These are phyloP conservation scores for Elysia crispata DNA, from an alignment of 2,888 invertebrate genomes.

Conservation along the genomic window DNA sequence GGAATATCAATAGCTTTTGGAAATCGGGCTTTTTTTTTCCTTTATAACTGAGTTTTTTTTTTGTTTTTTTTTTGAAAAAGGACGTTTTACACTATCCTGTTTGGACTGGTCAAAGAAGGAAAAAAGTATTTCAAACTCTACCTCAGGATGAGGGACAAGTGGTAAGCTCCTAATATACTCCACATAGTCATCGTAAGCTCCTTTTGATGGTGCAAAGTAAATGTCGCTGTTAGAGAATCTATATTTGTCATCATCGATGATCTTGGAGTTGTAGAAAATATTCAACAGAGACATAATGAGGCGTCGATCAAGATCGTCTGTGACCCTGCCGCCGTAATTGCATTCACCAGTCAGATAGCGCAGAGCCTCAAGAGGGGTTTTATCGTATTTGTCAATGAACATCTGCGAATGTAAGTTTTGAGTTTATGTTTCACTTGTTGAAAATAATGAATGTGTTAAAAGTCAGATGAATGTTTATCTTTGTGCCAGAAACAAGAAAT, in stretches of 20 bases:
- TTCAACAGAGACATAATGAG: conserved; percentile 73
- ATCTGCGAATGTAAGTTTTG: conserved; percentile 65
- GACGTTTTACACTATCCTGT: no score
- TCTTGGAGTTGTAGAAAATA: conserved; percentile 71
- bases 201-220: conserved; percentile 73
- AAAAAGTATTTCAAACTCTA: conserved; percentile 47
- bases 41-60: neutral
- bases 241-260: conserved; percentile 69
- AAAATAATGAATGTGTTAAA: no score
- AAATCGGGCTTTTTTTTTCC: no score
- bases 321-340: conserved; percentile 77
- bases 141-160: conserved; percentile 75
- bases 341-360: conserved; percentile 77
- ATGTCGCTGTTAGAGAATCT: conserved; percentile 71
- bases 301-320: conserved; percentile 75
- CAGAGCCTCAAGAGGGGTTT: conserved; percentile 76
- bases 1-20: no score
- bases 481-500: no score
- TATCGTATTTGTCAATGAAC: conserved; percentile 77
- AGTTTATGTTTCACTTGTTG: no score
- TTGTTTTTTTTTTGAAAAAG: neutral
- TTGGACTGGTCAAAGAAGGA: neutral
- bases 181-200: conserved; percentile 71
- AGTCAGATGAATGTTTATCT: no score
- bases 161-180: conserved; percentile 75